These are phyloP conservation scores for Rhopalosiphum padi DNA, from an alignment of 1,140 invertebrate genomes.

Conservation along the genomic window DNA sequence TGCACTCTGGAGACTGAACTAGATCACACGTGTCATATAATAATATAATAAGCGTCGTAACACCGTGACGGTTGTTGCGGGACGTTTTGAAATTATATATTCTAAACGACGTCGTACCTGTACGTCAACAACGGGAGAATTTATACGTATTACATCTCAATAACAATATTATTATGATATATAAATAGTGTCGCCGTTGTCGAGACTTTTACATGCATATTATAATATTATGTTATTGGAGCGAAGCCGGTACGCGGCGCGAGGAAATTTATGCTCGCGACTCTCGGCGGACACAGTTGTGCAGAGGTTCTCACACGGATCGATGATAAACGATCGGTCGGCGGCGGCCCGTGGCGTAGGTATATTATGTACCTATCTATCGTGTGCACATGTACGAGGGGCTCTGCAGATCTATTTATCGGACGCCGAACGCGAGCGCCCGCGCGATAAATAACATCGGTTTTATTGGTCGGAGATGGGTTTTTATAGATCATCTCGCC, in stretches of 20 bases:
- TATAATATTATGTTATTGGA: slow-evolving; percentile 3
- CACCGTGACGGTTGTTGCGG: no score
- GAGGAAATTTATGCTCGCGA: neutral
- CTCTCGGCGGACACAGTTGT: neutral
- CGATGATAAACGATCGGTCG: slow-evolving; percentile 45
- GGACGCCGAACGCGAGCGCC: slow-evolving; percentile 26
- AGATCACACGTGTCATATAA: no score
- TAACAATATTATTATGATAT: neutral
- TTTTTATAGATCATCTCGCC: slow-evolving; percentile 30
- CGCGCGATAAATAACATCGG: slow-evolving; percentile 37
- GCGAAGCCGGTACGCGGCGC: neutral
- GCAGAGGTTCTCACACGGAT: slow-evolving; percentile 50
- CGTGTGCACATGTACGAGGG: neutral
- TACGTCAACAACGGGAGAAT: neutral
- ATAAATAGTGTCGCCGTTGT: neutral
- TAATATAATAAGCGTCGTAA: no score
- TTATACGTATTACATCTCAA: slow-evolving; percentile 11
- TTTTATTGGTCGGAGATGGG: slow-evolving; percentile 38
- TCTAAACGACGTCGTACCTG: no score
- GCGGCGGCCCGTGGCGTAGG: neutral
- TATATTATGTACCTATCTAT: neutral
- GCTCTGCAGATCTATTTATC: slow-evolving; percentile 37
- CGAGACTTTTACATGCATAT: neutral
- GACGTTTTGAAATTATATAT: no score
- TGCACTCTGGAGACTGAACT: no score